phyloP scores from a whole-genome alignment of 2,888 invertebrate genomes.

The Omphaloscelis lunosa region DNA sequence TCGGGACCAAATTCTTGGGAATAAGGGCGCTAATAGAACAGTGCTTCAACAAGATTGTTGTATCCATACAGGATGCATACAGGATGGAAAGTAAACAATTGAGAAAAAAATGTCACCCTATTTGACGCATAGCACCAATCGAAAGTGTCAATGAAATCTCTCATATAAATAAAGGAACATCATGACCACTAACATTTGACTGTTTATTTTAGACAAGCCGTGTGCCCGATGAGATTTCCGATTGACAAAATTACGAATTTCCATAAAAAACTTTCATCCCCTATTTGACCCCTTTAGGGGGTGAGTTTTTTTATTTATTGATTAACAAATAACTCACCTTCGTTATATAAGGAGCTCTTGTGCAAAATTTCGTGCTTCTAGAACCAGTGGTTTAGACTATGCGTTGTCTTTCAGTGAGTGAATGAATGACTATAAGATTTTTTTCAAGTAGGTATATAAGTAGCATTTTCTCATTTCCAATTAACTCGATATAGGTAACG shows the following conservation, averaged over 20 bases:
- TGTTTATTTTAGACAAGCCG: background rate
- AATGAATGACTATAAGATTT: background rate
- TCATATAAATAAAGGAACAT: background rate
- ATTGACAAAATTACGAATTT: background rate
- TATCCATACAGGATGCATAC: no score
- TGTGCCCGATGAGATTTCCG: background rate
- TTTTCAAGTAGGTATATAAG: background rate
- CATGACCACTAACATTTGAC: background rate
- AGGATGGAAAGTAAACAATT: background rate
- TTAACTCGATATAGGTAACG: background rate
- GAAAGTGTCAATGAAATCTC: background rate
- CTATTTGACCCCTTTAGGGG: background rate
- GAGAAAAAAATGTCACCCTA: background rate
- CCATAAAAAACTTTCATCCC: background rate
- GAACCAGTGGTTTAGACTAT: background rate
- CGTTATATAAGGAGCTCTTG: background rate
- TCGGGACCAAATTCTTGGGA: background rate
- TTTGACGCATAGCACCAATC: background rate
- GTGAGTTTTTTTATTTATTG: background rate
- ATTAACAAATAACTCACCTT: background rate
- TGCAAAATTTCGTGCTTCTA: background rate
- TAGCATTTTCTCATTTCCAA: slow-evolving; percentile 4
- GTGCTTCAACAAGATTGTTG: background rate
- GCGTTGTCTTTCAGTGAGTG: background rate
- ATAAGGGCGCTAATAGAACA: background rate